Conservation (phyloP, 2,888 invertebrate species). For the Ennomos erosarius region DNA sequence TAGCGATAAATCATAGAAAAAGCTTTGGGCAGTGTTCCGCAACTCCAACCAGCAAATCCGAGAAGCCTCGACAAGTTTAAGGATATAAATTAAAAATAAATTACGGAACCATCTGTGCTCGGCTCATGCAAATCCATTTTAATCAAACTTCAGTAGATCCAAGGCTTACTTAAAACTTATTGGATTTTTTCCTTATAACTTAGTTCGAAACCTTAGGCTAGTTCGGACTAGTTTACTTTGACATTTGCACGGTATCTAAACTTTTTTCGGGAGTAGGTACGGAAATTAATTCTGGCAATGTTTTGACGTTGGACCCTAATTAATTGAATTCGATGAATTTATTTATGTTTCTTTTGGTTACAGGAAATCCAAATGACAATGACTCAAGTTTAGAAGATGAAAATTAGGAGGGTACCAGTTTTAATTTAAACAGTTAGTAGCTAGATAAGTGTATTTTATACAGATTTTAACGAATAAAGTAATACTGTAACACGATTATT, state of each 20-base stretch:
- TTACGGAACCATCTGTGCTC: constrained; percentile 72
- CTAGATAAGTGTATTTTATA: neutral
- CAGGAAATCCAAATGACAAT: constrained; percentile 29
- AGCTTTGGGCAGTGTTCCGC: constrained; percentile 12
- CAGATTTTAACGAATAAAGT: too few relatives aligned
- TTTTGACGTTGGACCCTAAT: constrained; percentile 18
- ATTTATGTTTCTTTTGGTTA: constrained; percentile 12
- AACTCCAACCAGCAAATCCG: constrained; percentile 44
- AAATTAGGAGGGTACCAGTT: neutral
- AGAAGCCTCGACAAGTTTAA: constrained; percentile 65
- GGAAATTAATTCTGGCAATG: constrained; percentile 15
- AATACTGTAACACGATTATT: too few relatives aligned
- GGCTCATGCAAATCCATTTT: constrained; percentile 76
- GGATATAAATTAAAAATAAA: constrained; percentile 82
- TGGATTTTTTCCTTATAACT: constrained; percentile 56
- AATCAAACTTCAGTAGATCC: constrained; percentile 58
- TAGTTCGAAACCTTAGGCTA: constrained; percentile 35
- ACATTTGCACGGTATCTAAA: constrained; percentile 12
- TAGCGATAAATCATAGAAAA: too few relatives aligned
- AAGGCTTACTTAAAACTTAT: constrained; percentile 51
- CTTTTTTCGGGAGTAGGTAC: constrained; percentile 12
- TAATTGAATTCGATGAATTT: constrained; percentile 12
- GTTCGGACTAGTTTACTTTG: constrained; percentile 32
- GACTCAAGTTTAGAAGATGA: constrained; percentile 17
- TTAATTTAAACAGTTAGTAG: too few relatives aligned